Conservation (phyloP, 2,797 vertebrate species). For the Emydoidea blandingii region DNA sequence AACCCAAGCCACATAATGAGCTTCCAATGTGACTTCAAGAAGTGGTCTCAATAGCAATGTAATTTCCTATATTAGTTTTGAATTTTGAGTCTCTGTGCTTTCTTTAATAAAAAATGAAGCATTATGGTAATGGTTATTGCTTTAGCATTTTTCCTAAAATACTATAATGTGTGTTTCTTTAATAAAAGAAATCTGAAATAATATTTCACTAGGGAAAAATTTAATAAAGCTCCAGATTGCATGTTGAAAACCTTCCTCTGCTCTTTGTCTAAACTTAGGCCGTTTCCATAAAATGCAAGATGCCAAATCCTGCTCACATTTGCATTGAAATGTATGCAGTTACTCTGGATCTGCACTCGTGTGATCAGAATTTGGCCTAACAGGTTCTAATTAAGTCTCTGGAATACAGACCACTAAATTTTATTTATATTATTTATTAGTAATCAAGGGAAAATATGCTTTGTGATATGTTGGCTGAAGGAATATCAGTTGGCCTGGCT, state of each 20-base stretch:
- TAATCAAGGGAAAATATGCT: background rate
- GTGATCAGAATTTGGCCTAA: background rate
- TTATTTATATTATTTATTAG: background rate
- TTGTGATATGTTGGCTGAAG: background rate
- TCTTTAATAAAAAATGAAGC: slow-evolving; percentile 35
- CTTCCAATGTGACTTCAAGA: slow-evolving; percentile 7
- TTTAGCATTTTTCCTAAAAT: slow-evolving; percentile 20
- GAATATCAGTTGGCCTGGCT: background rate
- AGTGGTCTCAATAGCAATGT: background rate
- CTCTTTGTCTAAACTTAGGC: slow-evolving; percentile 22
- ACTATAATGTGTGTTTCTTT: slow-evolving; percentile 16
- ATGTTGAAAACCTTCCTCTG: slow-evolving; percentile 33
- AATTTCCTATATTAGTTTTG: slow-evolving; percentile 8
- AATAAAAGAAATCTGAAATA: slow-evolving; percentile 46
- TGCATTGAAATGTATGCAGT: background rate
- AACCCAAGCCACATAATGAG: background rate
- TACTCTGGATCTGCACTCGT: background rate
- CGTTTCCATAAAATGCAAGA: slow-evolving; percentile 20
- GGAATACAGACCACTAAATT: background rate
- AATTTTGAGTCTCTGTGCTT: background rate
- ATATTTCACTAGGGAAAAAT: slow-evolving; percentile 47
- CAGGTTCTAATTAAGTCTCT: background rate
- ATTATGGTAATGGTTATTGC: slow-evolving; percentile 1
- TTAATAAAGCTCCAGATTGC: slow-evolving; percentile 55
- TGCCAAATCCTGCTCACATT: background rate